Percentiles rank a stretch among this genome's conserved stretches.
phyloP scores from a whole-genome alignment of 2,797 vertebrate species.

The Halcyon leucocephala region DNA sequence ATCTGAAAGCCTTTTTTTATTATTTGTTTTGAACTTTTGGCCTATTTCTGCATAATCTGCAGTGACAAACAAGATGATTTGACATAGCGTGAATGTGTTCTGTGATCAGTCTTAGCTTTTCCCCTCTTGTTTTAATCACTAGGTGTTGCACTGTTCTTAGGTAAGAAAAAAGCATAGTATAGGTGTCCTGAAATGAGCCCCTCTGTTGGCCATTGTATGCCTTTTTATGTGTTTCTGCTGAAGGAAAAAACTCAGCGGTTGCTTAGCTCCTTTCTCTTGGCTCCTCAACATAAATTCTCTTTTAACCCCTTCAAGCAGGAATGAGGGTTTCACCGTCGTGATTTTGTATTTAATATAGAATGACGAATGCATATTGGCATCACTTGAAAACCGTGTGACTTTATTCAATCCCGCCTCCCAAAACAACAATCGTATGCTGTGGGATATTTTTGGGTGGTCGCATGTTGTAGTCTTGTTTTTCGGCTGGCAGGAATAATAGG shows the following conservation, averaged over 20 bases:
- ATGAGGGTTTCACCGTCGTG: background rate
- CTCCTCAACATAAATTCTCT: background rate
- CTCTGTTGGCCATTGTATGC: background rate
- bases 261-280: background rate
- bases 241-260: background rate
- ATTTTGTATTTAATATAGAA: background rate
- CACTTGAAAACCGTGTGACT: background rate
- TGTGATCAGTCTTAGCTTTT: background rate
- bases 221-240: background rate
- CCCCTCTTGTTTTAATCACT: background rate
- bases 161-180: background rate
- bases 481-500: background rate
- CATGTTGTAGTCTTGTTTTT: background rate
- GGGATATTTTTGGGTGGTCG: background rate
- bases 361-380: background rate
- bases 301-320: background rate
- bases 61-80: background rate
- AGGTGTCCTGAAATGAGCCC: background rate
- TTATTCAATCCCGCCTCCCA: background rate
- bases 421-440: fast-evolving
- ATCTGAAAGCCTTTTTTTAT: background rate
- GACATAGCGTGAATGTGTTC: background rate
- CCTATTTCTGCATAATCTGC: background rate
- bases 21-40: background rate
- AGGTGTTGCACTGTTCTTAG: background rate